Evolutionary conservation across 1,140 invertebrate genomes (phyloP).

Genomic region (Arctopsyche grandis): DNA sequence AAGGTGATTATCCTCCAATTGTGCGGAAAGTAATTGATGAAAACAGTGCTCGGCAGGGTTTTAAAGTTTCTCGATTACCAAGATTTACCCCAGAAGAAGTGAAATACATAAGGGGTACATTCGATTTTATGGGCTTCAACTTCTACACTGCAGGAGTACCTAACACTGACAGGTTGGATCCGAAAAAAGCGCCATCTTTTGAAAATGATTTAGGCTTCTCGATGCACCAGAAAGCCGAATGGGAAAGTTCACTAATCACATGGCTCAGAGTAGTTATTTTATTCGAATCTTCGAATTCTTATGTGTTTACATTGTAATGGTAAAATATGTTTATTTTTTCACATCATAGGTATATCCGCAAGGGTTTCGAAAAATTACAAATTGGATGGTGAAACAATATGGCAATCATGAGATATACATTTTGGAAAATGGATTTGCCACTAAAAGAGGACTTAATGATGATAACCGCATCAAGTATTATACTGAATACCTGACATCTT

Average conservation of each 20-base stretch:
- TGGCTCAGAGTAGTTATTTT: slow-evolving; percentile 49
- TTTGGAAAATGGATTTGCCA: slow-evolving; percentile 74
- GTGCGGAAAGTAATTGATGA: slow-evolving; percentile 55
- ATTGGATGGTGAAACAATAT: slow-evolving; percentile 73
- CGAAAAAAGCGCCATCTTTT: slow-evolving; percentile 33
- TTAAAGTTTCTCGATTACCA: slow-evolving; percentile 55
- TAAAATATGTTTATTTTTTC: too few species aligned
- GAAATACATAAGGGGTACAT: slow-evolving; percentile 63
- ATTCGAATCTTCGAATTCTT: not conserved
- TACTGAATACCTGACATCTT: slow-evolving; percentile 52
- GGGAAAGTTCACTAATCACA: slow-evolving; percentile 14
- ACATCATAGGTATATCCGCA: slow-evolving; percentile 64
- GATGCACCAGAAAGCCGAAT: slow-evolving; percentile 38
- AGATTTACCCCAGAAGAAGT: slow-evolving; percentile 63
- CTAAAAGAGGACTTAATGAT: slow-evolving; percentile 61
- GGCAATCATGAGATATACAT: slow-evolving; percentile 70
- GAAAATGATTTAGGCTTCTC: slow-evolving; percentile 46
- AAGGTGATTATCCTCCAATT: slow-evolving; percentile 56
- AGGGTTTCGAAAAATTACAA: slow-evolving; percentile 70
- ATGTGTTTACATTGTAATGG: too few species aligned
- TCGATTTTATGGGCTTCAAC: slow-evolving; percentile 43
- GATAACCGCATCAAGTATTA: slow-evolving; percentile 61
- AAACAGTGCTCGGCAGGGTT: slow-evolving; percentile 57
- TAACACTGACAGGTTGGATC: not conserved
- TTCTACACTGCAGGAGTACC: slow-evolving; percentile 42